Base-by-base conservation (phyloP, 2,113 vertebrate species). In the Bathybates hornii region DNA sequence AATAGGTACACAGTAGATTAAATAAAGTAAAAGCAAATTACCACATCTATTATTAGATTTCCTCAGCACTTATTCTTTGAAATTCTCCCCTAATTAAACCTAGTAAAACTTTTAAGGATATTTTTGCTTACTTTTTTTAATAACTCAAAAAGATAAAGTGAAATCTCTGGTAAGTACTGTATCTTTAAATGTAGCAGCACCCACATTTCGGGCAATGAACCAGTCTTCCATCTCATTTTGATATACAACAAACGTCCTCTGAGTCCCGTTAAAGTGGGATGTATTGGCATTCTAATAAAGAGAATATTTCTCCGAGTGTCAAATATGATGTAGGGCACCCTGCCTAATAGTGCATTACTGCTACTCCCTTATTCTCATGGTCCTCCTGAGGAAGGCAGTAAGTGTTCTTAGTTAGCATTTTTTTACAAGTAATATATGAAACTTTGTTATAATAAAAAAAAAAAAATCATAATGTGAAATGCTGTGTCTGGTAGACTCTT, bases 201-300 rank as follows among this genome's bases (percentile, higher is more conserved):
- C 45, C 29, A 86, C 32, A 52, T 73, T 24, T 38, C 16, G 9
- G 50, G 54, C 73, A 43, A 13, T 6, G 48, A 84, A 53, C 9
- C 63, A 68, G 29, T 52, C 73, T 21, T 80, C 38, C 43, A 36
- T 27, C 80, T 87, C 79, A 80, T 85, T 78, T 63, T 85, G 76
- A 89, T 85, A 86, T 52, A 61, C 36, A 4, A 71, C 63, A 38
- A 81, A 86, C 73, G 13, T 87, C 87, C 56, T 85, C 32, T 5
- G 86, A 90, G 80, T 54, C 89, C 90, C 82, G 90, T 91, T 90
- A 88, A 89, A 84, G 50, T 32, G 56, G 81, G 82, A 88, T 80
- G 71, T 82, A 89, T 68, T 92, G 88, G 87, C 87, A 73, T 92
- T 91, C 27, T 66, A 56, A 90, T 91, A 88, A 86, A 91, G 85